A percentile compares a stretch with the other conserved stretches of the same genome.
These are phyloP conservation scores for Parasteatoda tepidariorum DNA, from an alignment of 1,140 invertebrate genomes.

Conservation along the genomic window DNA sequence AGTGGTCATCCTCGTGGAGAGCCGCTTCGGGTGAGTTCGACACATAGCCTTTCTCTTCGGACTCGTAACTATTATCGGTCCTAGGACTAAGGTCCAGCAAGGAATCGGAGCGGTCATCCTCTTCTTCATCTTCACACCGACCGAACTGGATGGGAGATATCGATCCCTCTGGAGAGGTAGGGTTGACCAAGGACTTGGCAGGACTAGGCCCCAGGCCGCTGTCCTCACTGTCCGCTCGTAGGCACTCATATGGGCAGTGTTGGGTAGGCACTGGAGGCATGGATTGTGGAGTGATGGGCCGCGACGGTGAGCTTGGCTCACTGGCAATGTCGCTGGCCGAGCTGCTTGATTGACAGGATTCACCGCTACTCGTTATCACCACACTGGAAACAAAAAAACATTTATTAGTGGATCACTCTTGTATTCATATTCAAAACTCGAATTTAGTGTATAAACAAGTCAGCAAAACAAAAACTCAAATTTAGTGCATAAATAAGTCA, in stretches of 20 bases:
- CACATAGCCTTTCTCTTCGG: neutral
- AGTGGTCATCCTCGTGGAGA: conserved; percentile 1
- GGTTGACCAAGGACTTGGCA: conserved; percentile 23
- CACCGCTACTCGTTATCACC: conserved; percentile 35
- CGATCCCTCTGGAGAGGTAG: neutral
- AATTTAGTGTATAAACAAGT: too few relatives aligned
- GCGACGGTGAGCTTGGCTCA: conserved; percentile 50
- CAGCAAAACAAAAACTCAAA: too few relatives aligned
- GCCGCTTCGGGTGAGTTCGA: neutral
- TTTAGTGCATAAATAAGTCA: too few relatives aligned
- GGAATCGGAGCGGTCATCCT: conserved; percentile 24
- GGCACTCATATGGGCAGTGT: conserved; percentile 40
- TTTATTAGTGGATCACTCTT: neutral
- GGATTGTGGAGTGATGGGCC: conserved; percentile 44
- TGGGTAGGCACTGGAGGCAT: conserved; percentile 50
- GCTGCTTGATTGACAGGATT: conserved; percentile 28
- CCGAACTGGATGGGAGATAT: conserved; percentile 37
- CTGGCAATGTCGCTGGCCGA: conserved; percentile 18
- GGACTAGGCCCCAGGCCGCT: conserved; percentile 50
- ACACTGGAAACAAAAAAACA: conserved; percentile 65
- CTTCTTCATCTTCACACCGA: neutral
- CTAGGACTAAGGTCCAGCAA: conserved; percentile 44
- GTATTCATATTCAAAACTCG: too few relatives aligned
- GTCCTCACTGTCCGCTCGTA: conserved; percentile 49
- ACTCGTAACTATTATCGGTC: conserved; percentile 49